A percentile compares a stretch with the other conserved stretches of the same genome.
These are phyloP conservation scores for Myotis daubentonii DNA, from an alignment of 2,797 vertebrate genomes.

Conservation along the genomic window DNA sequence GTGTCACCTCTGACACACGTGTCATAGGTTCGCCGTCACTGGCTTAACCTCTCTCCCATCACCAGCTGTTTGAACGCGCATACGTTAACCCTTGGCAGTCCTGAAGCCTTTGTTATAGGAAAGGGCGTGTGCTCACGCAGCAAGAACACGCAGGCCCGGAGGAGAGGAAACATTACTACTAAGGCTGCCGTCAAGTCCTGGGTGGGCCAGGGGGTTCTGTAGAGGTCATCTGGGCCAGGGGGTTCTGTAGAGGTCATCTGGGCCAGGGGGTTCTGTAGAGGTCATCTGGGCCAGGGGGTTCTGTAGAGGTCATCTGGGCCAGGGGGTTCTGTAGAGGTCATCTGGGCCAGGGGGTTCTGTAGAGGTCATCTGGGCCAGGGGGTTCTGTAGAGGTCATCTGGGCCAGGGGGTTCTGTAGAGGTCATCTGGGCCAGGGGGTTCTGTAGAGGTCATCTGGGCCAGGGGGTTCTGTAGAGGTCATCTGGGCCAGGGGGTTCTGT, in stretches of 20 bases:
- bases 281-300: not conserved
- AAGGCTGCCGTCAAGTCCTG: not conserved
- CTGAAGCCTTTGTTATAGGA: not conserved
- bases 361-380: not conserved
- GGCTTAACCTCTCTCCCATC: not conserved
- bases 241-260: not conserved
- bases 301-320: not conserved
- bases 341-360: not conserved
- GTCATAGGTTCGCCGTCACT: too few species aligned
- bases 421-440: not conserved
- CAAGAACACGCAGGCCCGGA: too few species aligned
- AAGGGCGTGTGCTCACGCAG: not conserved
- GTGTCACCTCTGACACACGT: too few species aligned
- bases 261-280: not conserved
- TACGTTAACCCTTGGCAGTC: not conserved
- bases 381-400: not conserved
- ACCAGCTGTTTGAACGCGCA: rapidly evolving
- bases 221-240: not conserved
- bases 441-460: not conserved
- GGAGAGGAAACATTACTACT: too few species aligned
- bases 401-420: not conserved
- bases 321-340: not conserved
- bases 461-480: not conserved
- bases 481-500: not conserved
- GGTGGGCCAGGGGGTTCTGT: not conserved